phyloP scores from a whole-genome alignment of 2,888 invertebrate species.

The Doris montereyensis region DNA sequence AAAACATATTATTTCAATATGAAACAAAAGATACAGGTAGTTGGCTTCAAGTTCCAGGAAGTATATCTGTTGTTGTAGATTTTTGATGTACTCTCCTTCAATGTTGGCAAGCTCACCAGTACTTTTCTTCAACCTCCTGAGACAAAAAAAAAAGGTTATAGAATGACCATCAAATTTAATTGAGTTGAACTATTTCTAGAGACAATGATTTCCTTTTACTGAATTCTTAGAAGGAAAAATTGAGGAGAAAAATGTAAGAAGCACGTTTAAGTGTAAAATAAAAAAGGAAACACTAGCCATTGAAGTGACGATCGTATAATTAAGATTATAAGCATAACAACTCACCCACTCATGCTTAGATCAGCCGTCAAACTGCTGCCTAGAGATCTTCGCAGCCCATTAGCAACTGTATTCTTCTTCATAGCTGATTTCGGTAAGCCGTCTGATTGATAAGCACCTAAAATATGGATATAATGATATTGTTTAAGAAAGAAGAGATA shows the following conservation, averaged over 20 bases:
- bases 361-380: conserved; percentile 51
- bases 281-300: too few relatives aligned
- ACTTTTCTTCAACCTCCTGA: conserved; percentile 39
- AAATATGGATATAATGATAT: conserved; percentile 11
- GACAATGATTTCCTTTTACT: too few relatives aligned
- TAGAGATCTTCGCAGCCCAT: conserved; percentile 49
- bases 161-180: too few relatives aligned
- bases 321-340: conserved; percentile 1
- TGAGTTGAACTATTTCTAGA: too few relatives aligned
- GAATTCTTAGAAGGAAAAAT: too few relatives aligned
- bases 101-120: conserved; percentile 53
- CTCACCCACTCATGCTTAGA: conserved; percentile 42
- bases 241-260: too few relatives aligned
- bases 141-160: too few relatives aligned
- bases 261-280: too few relatives aligned
- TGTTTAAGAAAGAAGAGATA: too few relatives aligned
- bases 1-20: too few relatives aligned
- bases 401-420: conserved; percentile 43
- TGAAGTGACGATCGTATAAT: too few relatives aligned
- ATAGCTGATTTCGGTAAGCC: conserved; percentile 40
- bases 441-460: conserved; percentile 45
- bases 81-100: conserved; percentile 72
- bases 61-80: conserved; percentile 73
- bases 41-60: conserved; percentile 72
- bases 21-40: conserved; percentile 71